Conservation (phyloP, 92 coral and sea anemone species). For the Epizoanthus stellaris region DNA sequence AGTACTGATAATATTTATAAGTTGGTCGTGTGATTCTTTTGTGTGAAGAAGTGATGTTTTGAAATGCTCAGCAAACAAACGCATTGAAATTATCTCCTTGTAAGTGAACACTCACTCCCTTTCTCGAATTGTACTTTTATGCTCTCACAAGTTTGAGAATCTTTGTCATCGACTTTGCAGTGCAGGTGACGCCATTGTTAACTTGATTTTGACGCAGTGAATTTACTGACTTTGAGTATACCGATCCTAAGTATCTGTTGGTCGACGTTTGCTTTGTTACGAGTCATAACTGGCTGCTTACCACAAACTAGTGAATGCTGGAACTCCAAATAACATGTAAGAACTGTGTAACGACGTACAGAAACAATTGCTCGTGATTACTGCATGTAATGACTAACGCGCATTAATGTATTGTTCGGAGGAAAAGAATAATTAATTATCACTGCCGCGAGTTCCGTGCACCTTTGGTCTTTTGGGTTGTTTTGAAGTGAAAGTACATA, state of each 20-base stretch:
- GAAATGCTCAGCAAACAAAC: not conserved
- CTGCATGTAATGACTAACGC: constrained; percentile 9
- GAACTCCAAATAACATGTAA: constrained; percentile 1
- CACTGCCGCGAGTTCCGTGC: constrained; percentile 17
- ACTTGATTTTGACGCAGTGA: not conserved
- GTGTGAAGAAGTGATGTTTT: not conserved
- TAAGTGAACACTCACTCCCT: not conserved
- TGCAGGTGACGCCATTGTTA: not conserved
- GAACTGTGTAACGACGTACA: constrained; percentile 3
- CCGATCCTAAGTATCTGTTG: not conserved
- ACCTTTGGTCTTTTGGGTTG: constrained; percentile 23
- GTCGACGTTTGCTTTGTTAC: not conserved
- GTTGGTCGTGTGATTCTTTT: not conserved
- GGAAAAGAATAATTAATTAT: constrained; percentile 18
- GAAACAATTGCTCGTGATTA: constrained; percentile 17
- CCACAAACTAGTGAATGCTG: not conserved
- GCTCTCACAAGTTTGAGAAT: no score
- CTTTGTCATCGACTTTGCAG: not conserved
- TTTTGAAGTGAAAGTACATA: constrained; percentile 42
- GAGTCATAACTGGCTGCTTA: not conserved
- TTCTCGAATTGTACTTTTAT: not conserved
- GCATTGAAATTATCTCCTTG: not conserved
- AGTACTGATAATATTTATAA: no score
- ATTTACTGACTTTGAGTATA: not conserved
- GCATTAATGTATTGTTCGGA: not conserved